Evolutionary conservation across 2,113 vertebrate species (phyloP).

Genomic region (Strix uralensis): DNA sequence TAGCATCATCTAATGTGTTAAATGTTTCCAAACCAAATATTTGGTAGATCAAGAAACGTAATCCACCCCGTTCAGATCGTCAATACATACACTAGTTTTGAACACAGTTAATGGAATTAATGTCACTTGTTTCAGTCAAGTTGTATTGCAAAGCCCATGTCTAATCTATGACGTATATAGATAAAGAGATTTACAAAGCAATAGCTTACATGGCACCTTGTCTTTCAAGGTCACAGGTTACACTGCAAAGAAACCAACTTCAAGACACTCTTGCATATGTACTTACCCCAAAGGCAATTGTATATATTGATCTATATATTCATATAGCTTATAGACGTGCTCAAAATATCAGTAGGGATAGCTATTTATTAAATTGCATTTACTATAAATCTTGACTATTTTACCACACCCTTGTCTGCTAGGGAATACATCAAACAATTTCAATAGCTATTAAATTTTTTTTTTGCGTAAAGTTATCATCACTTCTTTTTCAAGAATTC

Average conservation of each 20-base stretch:
- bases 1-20: not conserved
- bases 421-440: not conserved
- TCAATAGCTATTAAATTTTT: not conserved
- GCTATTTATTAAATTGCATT: not conserved
- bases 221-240: conserved; percentile 32
- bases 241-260: not conserved
- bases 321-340: not conserved
- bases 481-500: not conserved
- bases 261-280: not conserved
- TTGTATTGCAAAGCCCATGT: not conserved
- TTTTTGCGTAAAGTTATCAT: not conserved
- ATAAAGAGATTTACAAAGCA: conserved; percentile 53
- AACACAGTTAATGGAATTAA: conserved; percentile 56
- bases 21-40: conserved; percentile 47
- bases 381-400: not conserved
- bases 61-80: not conserved
- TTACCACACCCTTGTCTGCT: not conserved
- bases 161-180: conserved; percentile 49
- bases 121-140: conserved; percentile 39
- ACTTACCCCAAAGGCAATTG: rapidly evolving
- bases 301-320: not conserved
- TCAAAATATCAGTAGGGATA: not conserved
- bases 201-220: not conserved
- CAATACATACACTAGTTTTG: conserved; percentile 11
- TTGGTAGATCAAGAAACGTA: not conserved